Conservation (phyloP, 1,140 invertebrate species). For the Drosophila pseudoobscura region DNA sequence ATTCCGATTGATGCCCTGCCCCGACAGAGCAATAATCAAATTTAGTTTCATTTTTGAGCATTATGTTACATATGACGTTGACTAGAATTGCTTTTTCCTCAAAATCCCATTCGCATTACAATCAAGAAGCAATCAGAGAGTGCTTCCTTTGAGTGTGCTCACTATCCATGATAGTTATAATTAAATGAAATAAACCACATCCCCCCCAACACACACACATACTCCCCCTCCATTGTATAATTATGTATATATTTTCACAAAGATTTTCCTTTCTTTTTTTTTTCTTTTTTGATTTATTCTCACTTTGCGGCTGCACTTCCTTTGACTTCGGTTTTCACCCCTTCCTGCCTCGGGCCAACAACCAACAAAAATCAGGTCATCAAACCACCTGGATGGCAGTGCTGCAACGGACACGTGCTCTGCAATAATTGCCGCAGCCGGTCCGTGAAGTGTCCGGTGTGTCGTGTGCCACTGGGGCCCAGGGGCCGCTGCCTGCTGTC, state of each 20-base stretch:
- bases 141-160: neutral
- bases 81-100: conserved; percentile 19
- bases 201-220: no score
- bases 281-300: neutral
- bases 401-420: conserved; percentile 84
- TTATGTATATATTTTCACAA: conserved; percentile 10
- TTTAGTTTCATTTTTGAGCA: conserved; percentile 30
- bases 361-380: conserved; percentile 68
- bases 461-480: conserved; percentile 81
- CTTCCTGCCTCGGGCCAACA: neutral
- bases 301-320: neutral
- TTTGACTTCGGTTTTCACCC: neutral
- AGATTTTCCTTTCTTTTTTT: neutral
- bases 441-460: conserved; percentile 83
- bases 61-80: conserved; percentile 8
- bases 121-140: conserved; percentile 27
- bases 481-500: conserved; percentile 83
- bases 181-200: conserved; percentile 19
- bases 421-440: conserved; percentile 83
- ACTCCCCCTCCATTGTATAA: conserved; percentile 22
- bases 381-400: conserved; percentile 84
- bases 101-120: conserved; percentile 16
- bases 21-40: conserved; percentile 32
- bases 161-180: conserved; percentile 20
- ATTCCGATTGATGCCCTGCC: neutral